phyloP scores from a whole-genome alignment of 35 echinoderm and acorn worm species.

The Acanthaster planci region DNA sequence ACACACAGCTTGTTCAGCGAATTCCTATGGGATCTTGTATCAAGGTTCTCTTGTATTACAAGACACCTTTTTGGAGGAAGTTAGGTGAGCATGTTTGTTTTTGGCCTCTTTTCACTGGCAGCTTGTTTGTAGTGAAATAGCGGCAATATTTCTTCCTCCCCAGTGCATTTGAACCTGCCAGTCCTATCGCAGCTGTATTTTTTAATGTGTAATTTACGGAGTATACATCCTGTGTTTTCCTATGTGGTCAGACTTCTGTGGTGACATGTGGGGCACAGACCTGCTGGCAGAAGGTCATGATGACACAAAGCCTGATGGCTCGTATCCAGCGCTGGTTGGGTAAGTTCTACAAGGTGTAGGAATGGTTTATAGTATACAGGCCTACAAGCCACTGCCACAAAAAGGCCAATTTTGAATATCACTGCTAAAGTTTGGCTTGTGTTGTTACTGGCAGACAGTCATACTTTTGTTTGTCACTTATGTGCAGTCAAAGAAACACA shows the following conservation, averaged over 20 bases:
- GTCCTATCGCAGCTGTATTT: neutral
- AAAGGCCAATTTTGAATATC: no score
- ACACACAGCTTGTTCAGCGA: constrained; percentile 64
- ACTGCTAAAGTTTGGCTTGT: no score
- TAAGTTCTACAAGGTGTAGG: no score
- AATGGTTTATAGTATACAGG: no score
- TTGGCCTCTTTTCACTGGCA: no score
- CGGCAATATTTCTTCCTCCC: neutral
- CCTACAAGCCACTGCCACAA: no score
- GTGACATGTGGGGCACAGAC: constrained; percentile 42
- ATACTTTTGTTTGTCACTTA: no score
- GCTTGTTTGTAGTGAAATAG: no score
- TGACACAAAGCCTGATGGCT: constrained; percentile 77
- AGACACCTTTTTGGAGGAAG: constrained; percentile 73
- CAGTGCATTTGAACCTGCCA: neutral
- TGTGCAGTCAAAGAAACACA: no score
- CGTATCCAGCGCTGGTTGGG: constrained; percentile 62
- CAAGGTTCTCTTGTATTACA: constrained; percentile 73
- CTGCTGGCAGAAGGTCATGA: constrained; percentile 50
- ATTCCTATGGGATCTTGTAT: constrained; percentile 84
- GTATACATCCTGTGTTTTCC: neutral
- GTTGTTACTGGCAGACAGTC: no score
- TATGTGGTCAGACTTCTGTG: constrained; percentile 48
- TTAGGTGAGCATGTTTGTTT: constrained; percentile 50
- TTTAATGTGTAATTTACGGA: neutral